Conservation (phyloP, 2,888 invertebrate species). For the Epirrhoe alternata region DNA sequence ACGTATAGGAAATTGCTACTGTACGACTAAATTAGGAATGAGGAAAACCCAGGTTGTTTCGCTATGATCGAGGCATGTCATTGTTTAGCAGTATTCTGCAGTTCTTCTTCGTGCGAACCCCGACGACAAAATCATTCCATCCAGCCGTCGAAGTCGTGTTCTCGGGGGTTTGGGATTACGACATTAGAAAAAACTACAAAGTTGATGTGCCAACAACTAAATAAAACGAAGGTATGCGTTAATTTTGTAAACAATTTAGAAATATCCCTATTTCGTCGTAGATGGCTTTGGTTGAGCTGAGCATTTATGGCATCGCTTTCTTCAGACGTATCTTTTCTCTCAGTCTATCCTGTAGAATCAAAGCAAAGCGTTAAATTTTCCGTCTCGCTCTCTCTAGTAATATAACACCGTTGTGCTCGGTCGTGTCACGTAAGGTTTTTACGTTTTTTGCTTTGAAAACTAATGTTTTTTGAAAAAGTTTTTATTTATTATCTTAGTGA, state of each 20-base stretch:
- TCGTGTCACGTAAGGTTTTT: constrained; percentile 85
- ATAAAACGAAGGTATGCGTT: constrained; percentile 78
- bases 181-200: constrained; percentile 78
- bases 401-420: constrained; percentile 85
- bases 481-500: constrained; percentile 57
- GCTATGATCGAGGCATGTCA: constrained; percentile 54
- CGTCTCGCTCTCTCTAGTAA: constrained; percentile 82
- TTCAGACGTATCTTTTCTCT: constrained; percentile 76
- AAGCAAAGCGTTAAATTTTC: constrained; percentile 73
- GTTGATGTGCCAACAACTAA: constrained; percentile 82
- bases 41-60: constrained; percentile 50
- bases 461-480: constrained; percentile 64
- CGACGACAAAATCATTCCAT: constrained; percentile 85
- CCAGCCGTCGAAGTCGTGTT: constrained; percentile 85
- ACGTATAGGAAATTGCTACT: constrained; percentile 71
- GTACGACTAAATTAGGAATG: constrained; percentile 66
- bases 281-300: constrained; percentile 69
- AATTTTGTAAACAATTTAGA: constrained; percentile 53
- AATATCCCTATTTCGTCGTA: constrained; percentile 64
- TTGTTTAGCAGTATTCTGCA: constrained; percentile 64
- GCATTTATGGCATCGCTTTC: constrained; percentile 85
- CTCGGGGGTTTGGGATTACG: constrained; percentile 83
- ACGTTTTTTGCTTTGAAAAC: constrained; percentile 76
- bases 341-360: constrained; percentile 70
- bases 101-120: constrained; percentile 76